Evolutionary conservation across 35 echinoderm and acorn worm genomes (phyloP).

Genomic region (Eucidaris tribuloides): DNA sequence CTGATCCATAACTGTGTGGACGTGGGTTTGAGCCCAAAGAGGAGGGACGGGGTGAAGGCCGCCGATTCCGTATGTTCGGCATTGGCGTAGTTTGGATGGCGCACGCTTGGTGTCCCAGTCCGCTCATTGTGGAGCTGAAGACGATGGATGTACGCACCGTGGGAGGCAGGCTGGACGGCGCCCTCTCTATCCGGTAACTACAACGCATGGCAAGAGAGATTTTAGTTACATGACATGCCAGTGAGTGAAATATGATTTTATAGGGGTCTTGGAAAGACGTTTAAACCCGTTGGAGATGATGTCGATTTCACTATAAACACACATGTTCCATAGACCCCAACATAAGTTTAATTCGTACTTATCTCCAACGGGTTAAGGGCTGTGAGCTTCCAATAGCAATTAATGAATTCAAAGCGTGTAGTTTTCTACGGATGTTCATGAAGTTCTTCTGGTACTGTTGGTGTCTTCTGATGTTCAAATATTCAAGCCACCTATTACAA

Average conservation of each 20-base stretch:
- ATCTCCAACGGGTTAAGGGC: too few relatives aligned
- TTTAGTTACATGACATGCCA: not conserved
- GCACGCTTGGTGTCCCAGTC: conserved; percentile 66
- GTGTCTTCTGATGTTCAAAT: too few relatives aligned
- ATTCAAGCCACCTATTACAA: too few relatives aligned
- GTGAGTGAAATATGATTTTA: not conserved
- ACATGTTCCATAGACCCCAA: not conserved
- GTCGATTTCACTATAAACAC: not conserved
- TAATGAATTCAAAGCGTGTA: too few relatives aligned
- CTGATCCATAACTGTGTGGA: not conserved
- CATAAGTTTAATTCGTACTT: not conserved
- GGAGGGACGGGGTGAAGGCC: conserved; percentile 39
- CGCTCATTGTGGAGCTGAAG: conserved; percentile 78
- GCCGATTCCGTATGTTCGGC: not conserved
- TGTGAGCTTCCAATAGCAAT: too few relatives aligned
- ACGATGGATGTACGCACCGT: conserved; percentile 61
- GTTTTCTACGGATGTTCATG: too few relatives aligned
- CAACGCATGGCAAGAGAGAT: not conserved
- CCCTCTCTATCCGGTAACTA: not conserved
- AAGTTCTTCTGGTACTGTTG: too few relatives aligned
- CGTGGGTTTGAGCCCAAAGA: conserved; percentile 77
- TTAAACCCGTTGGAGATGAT: too few relatives aligned
- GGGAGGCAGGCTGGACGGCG: conserved; percentile 40
- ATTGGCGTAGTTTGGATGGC: not conserved
- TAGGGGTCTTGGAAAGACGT: too few relatives aligned